A percentile compares a stretch with the other conserved stretches of the same genome.
Evolutionary conservation across 2,888 invertebrate genomes (phyloP).

Genomic region (Therioaphis trifolii): DNA sequence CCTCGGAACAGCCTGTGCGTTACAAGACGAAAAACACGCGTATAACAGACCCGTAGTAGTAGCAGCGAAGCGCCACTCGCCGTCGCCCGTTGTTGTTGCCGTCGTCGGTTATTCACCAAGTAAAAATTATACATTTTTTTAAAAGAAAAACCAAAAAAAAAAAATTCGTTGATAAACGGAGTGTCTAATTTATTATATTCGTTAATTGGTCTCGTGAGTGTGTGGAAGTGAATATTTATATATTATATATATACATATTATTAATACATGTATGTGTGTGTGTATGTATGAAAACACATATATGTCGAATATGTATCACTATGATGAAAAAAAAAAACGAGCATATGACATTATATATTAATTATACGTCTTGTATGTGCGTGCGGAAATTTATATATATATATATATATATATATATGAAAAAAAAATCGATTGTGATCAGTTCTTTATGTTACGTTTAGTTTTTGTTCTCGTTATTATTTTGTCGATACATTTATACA

Average conservation of each 20-base stretch:
- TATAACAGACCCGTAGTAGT: background rate
- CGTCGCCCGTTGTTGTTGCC: constrained; percentile 14
- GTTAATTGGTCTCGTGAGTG: constrained; percentile 51
- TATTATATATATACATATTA: constrained; percentile 4
- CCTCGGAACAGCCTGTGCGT: constrained; percentile 64
- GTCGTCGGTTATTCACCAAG: constrained; percentile 36
- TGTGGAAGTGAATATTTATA: constrained; percentile 38
- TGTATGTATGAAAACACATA: background rate
- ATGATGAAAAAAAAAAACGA: background rate
- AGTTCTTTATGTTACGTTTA: constrained; percentile 51
- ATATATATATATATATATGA: background rate
- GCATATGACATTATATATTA: background rate
- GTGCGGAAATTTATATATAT: background rate
- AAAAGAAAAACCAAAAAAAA: constrained; percentile 21
- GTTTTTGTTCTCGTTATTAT: constrained; percentile 62
- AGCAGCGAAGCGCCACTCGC: constrained; percentile 2
- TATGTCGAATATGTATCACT: background rate
- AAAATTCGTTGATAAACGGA: background rate
- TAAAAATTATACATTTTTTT: too few relatives aligned
- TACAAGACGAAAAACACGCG: constrained; percentile 29
- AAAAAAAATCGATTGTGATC: constrained; percentile 53
- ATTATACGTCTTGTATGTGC: constrained; percentile 15
- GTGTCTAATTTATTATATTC: background rate
- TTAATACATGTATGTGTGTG: too few relatives aligned
- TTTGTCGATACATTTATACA: constrained; percentile 57